A percentile compares a stretch with the other conserved stretches of the same genome.
Conservation (phyloP, 2,797 vertebrate genomes). For the Sciurus carolinensis region DNA sequence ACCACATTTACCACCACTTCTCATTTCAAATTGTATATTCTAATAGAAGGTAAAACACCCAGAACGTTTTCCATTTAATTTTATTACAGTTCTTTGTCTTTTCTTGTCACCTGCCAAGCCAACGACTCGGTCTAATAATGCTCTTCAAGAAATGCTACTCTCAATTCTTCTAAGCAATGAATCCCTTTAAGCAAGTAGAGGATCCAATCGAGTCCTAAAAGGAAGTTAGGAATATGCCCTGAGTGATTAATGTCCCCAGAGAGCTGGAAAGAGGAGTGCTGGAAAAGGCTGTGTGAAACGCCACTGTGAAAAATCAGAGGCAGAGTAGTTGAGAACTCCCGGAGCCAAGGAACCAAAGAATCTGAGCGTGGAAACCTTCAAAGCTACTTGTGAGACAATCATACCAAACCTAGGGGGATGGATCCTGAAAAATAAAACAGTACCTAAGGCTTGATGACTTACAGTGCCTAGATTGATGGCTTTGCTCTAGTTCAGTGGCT, state of each 20-base stretch:
- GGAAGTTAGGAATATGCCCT: not conserved
- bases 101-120: not conserved
- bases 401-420: not conserved
- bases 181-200: not conserved
- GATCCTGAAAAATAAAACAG: conserved; percentile 8
- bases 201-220: not conserved
- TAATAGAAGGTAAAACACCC: conserved; percentile 1
- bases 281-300: not conserved
- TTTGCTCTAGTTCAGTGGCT: not conserved
- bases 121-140: conserved; percentile 7
- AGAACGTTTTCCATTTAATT: conserved; percentile 48
- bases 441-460: not conserved
- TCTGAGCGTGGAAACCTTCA: not conserved
- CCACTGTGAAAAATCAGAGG: not conserved
- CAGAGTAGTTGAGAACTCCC: not conserved
- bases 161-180: not conserved
- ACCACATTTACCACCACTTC: not conserved
- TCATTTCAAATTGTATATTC: conserved; percentile 17
- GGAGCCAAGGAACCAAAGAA: not conserved
- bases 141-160: not conserved
- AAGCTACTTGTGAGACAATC: not conserved
- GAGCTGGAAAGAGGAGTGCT: not conserved
- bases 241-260: not conserved
- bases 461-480: not conserved
- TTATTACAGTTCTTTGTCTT: not conserved